These are phyloP conservation scores for Parambassis ranga DNA, from an alignment of 2,797 vertebrate species.

Conservation along the genomic window DNA sequence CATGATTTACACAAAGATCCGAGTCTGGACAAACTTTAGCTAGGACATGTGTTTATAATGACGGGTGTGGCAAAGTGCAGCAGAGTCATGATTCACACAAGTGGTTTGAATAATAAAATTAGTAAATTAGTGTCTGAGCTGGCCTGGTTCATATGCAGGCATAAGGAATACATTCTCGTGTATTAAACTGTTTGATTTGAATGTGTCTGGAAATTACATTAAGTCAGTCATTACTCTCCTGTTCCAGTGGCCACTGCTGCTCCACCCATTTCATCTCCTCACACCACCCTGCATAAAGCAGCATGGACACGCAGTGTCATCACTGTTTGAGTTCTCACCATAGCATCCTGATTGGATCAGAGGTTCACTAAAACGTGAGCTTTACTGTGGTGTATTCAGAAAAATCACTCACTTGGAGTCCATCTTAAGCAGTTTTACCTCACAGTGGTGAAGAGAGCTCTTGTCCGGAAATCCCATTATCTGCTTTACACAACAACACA, in stretches of 20 bases:
- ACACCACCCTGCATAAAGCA: neutral
- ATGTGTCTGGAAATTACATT: conserved; percentile 24
- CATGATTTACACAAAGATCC: no score
- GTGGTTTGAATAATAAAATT: neutral
- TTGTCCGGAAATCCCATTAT: conserved; percentile 71
- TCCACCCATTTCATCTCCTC: conserved; percentile 6
- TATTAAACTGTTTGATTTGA: conserved; percentile 6
- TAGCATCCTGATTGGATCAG: conserved; percentile 33
- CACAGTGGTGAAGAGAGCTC: conserved; percentile 41
- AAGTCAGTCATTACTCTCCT: conserved; percentile 3
- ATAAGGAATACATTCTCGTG: neutral
- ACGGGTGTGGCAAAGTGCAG: neutral
- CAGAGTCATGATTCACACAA: conserved; percentile 1
- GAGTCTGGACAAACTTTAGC: neutral
- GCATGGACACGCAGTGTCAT: conserved; percentile 2
- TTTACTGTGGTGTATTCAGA: conserved; percentile 40
- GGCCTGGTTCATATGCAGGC: neutral
- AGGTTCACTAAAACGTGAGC: conserved; percentile 18
- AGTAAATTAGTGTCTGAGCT: conserved; percentile 1
- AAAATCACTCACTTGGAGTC: conserved; percentile 40
- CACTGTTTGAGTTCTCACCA: neutral
- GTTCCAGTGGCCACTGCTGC: conserved; percentile 12
- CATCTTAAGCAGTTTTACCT: conserved; percentile 45
- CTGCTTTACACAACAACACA: conserved; percentile 60
- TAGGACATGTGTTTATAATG: neutral